phyloP scores from a whole-genome alignment of 2,113 vertebrate genomes.

The Menura novaehollandiae region DNA sequence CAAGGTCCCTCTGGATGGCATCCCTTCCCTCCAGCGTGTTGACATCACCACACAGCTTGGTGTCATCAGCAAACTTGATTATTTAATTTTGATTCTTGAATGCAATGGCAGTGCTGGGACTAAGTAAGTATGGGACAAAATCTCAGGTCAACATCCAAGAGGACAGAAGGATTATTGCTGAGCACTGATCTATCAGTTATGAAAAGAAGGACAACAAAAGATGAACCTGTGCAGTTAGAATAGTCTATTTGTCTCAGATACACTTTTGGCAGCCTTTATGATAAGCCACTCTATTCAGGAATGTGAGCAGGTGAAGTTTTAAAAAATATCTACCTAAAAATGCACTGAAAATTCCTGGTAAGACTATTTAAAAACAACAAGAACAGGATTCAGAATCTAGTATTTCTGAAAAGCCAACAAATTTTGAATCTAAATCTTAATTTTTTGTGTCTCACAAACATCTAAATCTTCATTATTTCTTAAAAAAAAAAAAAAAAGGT shows the following conservation, averaged over 20 bases:
- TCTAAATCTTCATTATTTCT: background rate
- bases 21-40: background rate
- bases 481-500: background rate
- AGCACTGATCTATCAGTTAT: background rate
- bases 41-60: background rate
- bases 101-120: background rate
- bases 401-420: background rate
- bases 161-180: background rate
- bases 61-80: background rate
- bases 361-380: background rate
- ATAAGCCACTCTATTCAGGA: background rate
- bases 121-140: background rate
- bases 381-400: background rate
- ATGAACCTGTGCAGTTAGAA: background rate
- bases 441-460: background rate
- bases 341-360: background rate
- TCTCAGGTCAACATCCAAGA: background rate
- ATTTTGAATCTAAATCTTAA: background rate
- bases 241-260: background rate
- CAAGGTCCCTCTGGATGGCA: background rate
- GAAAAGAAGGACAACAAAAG: background rate
- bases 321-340: background rate
- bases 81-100: background rate
- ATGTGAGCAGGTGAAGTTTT: background rate
- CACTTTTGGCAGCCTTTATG: background rate